These are phyloP conservation scores for Agonum fuliginosum DNA, from an alignment of 2,888 invertebrate genomes.

Conservation along the genomic window DNA sequence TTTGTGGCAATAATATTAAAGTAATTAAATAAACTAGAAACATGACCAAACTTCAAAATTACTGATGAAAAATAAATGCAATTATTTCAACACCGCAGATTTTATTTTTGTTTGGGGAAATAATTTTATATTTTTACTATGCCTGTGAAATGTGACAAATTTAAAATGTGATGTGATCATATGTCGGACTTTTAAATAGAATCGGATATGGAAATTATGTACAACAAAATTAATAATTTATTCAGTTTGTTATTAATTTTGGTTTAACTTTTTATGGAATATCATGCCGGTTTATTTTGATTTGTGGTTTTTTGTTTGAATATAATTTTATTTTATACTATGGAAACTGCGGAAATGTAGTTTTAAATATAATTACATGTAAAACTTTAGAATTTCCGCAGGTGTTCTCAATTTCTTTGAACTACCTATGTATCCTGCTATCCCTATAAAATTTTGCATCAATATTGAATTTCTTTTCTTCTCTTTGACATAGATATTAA, in stretches of 20 bases:
- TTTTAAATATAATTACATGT: not conserved
- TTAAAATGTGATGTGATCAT: not conserved
- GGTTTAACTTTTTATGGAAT: not conserved
- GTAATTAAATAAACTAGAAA: conserved; percentile 46
- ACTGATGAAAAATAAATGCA: conserved; percentile 44
- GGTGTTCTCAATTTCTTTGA: conserved; percentile 10
- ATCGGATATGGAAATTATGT: conserved; percentile 7
- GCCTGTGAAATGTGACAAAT: conserved; percentile 9
- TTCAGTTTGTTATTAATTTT: conserved; percentile 15
- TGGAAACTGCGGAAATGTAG: not conserved
- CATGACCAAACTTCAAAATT: conserved; percentile 43
- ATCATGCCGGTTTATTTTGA: too few relatives aligned
- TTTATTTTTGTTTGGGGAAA: conserved; percentile 14
- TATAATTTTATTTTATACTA: not conserved
- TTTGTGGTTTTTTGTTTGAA: not conserved
- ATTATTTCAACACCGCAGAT: conserved; percentile 37
- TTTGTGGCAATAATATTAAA: conserved; percentile 43
- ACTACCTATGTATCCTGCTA: conserved; percentile 1
- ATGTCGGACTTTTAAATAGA: not conserved
- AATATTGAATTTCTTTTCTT: conserved; percentile 4
- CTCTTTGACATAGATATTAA: not conserved
- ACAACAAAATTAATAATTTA: conserved; percentile 5
- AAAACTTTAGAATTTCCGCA: conserved; percentile 8
- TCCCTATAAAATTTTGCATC: conserved; percentile 9
- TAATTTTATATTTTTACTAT: conserved; percentile 22